These are phyloP conservation scores for Poeciliopsis retropinna DNA, from an alignment of 2,113 vertebrate species.

Conservation along the genomic window DNA sequence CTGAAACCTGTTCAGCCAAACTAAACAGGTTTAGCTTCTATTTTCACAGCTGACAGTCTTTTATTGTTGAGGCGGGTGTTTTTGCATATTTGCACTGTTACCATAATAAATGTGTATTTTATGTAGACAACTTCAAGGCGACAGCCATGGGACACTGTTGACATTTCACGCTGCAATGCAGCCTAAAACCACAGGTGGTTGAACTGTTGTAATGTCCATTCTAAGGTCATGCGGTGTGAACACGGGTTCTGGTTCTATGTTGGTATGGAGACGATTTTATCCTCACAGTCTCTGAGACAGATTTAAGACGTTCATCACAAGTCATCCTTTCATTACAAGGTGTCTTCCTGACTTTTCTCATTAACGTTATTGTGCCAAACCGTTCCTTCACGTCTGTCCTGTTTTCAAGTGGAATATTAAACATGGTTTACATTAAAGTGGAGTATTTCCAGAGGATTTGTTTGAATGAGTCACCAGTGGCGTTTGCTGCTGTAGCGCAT, in stretches of 20 bases:
- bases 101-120: constrained; percentile 1
- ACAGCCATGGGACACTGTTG: neutral
- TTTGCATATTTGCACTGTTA: constrained; percentile 55
- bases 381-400: neutral
- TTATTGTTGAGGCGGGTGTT: constrained; percentile 31
- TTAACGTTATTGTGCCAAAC: neutral
- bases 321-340: neutral
- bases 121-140: constrained; percentile 16
- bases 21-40: neutral
- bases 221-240: neutral
- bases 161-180: neutral
- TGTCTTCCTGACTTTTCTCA: constrained; percentile 11
- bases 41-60: constrained; percentile 7
- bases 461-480: neutral
- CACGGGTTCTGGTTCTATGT: neutral
- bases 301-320: neutral
- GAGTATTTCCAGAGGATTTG: neutral
- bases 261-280: neutral
- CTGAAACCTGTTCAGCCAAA: too few species aligned
- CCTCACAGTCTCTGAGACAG: neutral
- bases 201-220: neutral
- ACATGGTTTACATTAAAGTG: constrained; percentile 7
- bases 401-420: neutral
- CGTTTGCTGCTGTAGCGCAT: neutral
- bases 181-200: neutral